These are phyloP conservation scores for Lycocerus yunnanus DNA, from an alignment of 2,888 invertebrate species.

Conservation along the genomic window DNA sequence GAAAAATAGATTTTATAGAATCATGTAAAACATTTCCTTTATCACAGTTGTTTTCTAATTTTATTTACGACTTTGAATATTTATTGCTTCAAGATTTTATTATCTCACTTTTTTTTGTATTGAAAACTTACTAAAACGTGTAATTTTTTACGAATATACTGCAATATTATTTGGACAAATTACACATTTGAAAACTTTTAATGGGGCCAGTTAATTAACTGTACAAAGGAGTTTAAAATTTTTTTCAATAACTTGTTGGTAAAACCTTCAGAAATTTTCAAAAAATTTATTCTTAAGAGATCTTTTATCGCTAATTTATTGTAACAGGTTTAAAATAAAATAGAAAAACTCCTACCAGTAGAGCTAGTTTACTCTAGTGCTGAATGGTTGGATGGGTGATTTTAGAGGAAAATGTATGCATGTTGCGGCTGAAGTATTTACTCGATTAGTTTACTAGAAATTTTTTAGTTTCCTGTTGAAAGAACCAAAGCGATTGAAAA, in stretches of 20 bases:
- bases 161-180: not conserved
- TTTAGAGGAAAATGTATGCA: not conserved
- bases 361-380: not conserved
- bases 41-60: not conserved
- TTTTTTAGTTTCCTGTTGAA: too few species aligned
- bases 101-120: not conserved
- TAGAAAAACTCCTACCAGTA: not conserved
- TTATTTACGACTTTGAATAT: not conserved
- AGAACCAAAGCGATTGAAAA: too few species aligned
- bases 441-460: too few species aligned
- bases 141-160: not conserved
- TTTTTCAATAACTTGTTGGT: not conserved
- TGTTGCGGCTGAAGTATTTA: too few species aligned
- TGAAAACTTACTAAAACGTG: not conserved
- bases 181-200: not conserved
- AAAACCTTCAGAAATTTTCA: not conserved
- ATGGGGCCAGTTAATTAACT: not conserved
- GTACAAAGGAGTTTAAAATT: not conserved
- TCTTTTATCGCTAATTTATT: not conserved
- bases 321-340: not conserved
- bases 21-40: not conserved
- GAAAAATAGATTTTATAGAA: not conserved
- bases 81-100: not conserved
- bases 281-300: not conserved
- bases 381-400: not conserved